phyloP scores from a whole-genome alignment of 2,797 vertebrate genomes.

The Cossypha dichroa region DNA sequence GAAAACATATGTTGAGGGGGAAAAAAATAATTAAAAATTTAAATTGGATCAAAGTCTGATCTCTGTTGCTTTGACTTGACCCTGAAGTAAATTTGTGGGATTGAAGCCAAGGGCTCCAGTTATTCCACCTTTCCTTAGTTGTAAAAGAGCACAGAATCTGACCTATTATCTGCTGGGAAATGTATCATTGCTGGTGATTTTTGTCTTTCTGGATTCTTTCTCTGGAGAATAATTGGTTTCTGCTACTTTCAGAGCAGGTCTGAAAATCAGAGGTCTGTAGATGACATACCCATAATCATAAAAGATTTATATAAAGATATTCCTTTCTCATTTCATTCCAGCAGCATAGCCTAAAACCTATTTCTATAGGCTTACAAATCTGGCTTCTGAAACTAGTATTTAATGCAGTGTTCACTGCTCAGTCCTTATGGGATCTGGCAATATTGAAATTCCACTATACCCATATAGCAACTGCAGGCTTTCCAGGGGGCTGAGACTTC shows the following conservation, averaged over 20 bases:
- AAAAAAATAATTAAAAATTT: neutral
- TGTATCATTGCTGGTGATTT: conserved; percentile 25
- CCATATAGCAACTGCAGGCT: conserved; percentile 32
- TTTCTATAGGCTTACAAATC: conserved; percentile 79
- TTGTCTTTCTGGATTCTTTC: conserved; percentile 14
- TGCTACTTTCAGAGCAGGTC: conserved; percentile 46
- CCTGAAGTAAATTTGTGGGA: neutral
- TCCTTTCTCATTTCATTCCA: conserved; percentile 64
- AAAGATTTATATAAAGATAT: conserved; percentile 73
- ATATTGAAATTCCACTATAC: neutral
- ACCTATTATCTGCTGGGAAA: neutral
- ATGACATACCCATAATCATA: conserved; percentile 57
- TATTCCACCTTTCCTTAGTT: neutral
- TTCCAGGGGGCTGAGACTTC: conserved; percentile 1
- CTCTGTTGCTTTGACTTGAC: neutral
- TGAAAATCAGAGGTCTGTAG: conserved; percentile 65
- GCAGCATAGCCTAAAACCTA: conserved; percentile 59
- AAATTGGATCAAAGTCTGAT: neutral
- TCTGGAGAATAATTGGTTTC: conserved; percentile 52
- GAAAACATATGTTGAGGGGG: neutral
- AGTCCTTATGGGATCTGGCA: conserved; percentile 25
- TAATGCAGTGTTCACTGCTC: conserved; percentile 41
- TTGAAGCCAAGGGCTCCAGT: neutral
- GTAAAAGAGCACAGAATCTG: neutral
- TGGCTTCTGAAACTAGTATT: conserved; percentile 52